Evolutionary conservation across 2,888 invertebrate species (phyloP).

Genomic region (Pardosa pseudoannulata): DNA sequence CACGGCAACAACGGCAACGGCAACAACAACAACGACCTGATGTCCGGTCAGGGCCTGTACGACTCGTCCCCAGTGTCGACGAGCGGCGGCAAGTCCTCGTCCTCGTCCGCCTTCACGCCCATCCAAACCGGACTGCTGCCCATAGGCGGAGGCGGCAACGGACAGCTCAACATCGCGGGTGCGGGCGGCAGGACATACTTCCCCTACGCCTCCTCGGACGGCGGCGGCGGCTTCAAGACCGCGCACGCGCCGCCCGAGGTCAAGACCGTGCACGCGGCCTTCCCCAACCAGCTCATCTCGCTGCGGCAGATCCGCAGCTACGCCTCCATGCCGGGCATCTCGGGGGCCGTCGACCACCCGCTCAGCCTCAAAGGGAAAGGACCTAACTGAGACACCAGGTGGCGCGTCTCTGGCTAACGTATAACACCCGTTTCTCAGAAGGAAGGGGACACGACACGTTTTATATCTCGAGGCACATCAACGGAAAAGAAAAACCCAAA

Average conservation of each 20-base stretch:
- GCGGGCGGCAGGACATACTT: constrained; percentile 80
- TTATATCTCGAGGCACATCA: too few relatives aligned
- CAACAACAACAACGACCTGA: constrained; percentile 49
- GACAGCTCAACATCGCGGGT: constrained; percentile 72
- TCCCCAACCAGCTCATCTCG: constrained; percentile 95
- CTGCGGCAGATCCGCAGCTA: constrained; percentile 97
- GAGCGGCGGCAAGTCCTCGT: constrained; percentile 41
- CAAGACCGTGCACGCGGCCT: constrained; percentile 79
- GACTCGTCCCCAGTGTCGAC: constrained; percentile 54
- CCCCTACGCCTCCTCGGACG: constrained; percentile 88
- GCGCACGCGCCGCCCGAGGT: constrained; percentile 35
- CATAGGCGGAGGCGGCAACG: constrained; percentile 31
- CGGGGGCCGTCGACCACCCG: constrained; percentile 68
- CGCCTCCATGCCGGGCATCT: constrained; percentile 86
- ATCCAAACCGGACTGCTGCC: constrained; percentile 81
- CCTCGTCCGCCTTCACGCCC: constrained; percentile 89
- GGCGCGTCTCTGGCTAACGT: background rate
- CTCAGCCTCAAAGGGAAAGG: constrained; percentile 73
- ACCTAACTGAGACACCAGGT: constrained; percentile 36
- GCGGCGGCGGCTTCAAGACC: constrained; percentile 83
- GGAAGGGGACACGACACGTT: too few relatives aligned
- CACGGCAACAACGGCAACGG: constrained; percentile 23
- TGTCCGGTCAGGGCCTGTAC: constrained; percentile 62
- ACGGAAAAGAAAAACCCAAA: too few relatives aligned
- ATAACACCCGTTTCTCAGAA: background rate